Conservation (phyloP, 2,888 invertebrate species). For the Cerastis leucographa region DNA sequence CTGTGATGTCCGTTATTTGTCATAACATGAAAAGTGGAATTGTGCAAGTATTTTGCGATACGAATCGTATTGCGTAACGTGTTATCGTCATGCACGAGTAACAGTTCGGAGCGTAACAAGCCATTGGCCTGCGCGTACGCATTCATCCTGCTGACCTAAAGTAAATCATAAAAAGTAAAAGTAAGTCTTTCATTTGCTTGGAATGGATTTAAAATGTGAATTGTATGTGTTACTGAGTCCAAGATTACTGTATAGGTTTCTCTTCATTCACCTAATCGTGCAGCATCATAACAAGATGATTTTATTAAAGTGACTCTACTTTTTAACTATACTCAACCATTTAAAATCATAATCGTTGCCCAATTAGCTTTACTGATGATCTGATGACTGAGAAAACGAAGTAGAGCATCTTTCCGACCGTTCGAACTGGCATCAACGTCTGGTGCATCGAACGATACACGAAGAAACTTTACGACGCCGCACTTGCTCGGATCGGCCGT, state of each 20-base stretch:
- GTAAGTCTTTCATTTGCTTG: constrained; percentile 6
- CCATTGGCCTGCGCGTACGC: constrained; percentile 56
- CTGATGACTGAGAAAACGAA: constrained; percentile 43
- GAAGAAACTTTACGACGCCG: constrained; percentile 90
- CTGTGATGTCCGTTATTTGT: constrained; percentile 18
- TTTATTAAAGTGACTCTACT: background rate
- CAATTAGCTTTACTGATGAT: constrained; percentile 11
- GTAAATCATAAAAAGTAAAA: constrained; percentile 38
- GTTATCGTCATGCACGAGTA: constrained; percentile 41
- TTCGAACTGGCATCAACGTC: constrained; percentile 86
- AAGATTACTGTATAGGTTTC: background rate
- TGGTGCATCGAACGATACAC: constrained; percentile 91
- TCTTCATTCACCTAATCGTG: background rate
- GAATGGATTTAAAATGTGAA: background rate
- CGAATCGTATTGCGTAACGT: constrained; percentile 38
- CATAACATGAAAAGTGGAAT: constrained; percentile 9
- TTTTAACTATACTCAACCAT: background rate
- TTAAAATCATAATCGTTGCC: background rate
- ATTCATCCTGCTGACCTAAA: constrained; percentile 48
- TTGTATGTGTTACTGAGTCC: background rate
- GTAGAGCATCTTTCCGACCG: constrained; percentile 84
- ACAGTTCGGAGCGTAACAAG: constrained; percentile 33
- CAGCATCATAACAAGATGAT: background rate
- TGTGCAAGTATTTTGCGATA: constrained; percentile 13
- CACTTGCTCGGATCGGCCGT: constrained; percentile 87